These are phyloP conservation scores for Conistra vaccinii DNA, from an alignment of 2,888 invertebrate genomes.

Conservation along the genomic window DNA sequence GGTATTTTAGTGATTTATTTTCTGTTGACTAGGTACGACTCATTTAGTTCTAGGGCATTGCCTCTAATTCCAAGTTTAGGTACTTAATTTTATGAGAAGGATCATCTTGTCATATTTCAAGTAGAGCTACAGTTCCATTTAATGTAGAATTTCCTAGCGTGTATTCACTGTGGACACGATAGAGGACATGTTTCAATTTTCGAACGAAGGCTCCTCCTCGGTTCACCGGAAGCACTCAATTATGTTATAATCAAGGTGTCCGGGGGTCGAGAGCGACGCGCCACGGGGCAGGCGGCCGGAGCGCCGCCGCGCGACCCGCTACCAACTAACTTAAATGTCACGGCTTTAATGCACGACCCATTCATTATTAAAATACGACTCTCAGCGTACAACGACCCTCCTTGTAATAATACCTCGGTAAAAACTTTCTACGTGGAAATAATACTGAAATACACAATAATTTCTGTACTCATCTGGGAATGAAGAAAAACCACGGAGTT, in stretches of 20 bases:
- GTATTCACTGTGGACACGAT: background rate
- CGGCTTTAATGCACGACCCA: conserved; percentile 74
- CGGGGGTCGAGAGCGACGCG: conserved; percentile 61
- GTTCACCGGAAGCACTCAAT: conserved; percentile 85
- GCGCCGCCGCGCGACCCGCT: conserved; percentile 34
- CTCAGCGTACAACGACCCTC: conserved; percentile 64
- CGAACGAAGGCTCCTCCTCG: conserved; percentile 76
- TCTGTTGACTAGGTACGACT: background rate
- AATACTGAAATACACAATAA: conserved; percentile 65
- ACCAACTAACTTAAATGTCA: conserved; percentile 72
- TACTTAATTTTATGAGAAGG: too few species aligned
- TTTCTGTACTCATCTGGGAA: conserved; percentile 45
- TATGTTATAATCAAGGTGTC: conserved; percentile 82
- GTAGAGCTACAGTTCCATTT: background rate
- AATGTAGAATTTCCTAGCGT: background rate
- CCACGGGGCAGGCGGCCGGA: conserved; percentile 24
- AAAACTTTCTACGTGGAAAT: conserved; percentile 70
- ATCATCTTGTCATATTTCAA: conserved; percentile 14
- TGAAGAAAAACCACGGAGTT: conserved; percentile 39
- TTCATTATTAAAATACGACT: conserved; percentile 77
- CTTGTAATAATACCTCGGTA: conserved; percentile 64
- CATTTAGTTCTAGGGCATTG: too few species aligned
- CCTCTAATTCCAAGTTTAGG: too few species aligned
- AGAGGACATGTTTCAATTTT: conserved; percentile 45
- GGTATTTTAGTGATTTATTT: background rate